Percentiles rank a stretch among this genome's conserved stretches.
These are phyloP conservation scores for Folsomia candida DNA, from an alignment of 2,888 invertebrate genomes.

Conservation along the genomic window DNA sequence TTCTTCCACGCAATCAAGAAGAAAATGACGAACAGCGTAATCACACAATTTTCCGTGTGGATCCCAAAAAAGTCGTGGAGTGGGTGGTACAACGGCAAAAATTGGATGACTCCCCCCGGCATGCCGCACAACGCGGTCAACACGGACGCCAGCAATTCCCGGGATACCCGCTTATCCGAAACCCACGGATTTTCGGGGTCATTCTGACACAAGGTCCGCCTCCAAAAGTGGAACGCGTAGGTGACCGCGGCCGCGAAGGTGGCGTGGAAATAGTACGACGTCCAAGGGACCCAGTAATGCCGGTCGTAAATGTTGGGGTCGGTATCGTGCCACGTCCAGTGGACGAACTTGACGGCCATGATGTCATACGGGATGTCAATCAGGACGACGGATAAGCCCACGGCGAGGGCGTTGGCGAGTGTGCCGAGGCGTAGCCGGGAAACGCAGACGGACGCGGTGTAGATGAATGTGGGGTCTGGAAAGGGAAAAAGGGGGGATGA, in stretches of 20 bases:
- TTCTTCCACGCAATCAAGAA: conserved; percentile 62
- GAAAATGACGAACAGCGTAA: conserved; percentile 64
- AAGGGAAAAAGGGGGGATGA: too few species aligned
- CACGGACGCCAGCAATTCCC: conserved; percentile 60
- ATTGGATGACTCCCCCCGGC: conserved; percentile 70
- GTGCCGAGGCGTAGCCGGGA: conserved; percentile 56
- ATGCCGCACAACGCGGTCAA: conserved; percentile 66
- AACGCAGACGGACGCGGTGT: conserved; percentile 58
- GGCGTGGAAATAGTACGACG: conserved; percentile 77
- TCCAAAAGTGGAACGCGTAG: conserved; percentile 65
- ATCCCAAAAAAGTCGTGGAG: conserved; percentile 68
- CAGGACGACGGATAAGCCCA: conserved; percentile 67
- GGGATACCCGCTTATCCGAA: conserved; percentile 52
- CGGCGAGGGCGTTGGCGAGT: conserved; percentile 58
- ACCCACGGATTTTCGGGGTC: conserved; percentile 42
- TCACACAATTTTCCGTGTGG: conserved; percentile 71
- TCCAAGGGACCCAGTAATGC: conserved; percentile 80
- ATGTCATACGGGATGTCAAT: conserved; percentile 79
- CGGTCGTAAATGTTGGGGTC: conserved; percentile 69
- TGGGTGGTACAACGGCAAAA: conserved; percentile 72
- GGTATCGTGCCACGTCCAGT: conserved; percentile 82
- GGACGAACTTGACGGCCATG: conserved; percentile 71
- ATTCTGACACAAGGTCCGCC: conserved; percentile 53
- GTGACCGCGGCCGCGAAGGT: conserved; percentile 71
- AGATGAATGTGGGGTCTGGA: conserved; percentile 59